Evolutionary conservation across 2,888 invertebrate species (phyloP).

Genomic region (Synanthedon myopaeformis): DNA sequence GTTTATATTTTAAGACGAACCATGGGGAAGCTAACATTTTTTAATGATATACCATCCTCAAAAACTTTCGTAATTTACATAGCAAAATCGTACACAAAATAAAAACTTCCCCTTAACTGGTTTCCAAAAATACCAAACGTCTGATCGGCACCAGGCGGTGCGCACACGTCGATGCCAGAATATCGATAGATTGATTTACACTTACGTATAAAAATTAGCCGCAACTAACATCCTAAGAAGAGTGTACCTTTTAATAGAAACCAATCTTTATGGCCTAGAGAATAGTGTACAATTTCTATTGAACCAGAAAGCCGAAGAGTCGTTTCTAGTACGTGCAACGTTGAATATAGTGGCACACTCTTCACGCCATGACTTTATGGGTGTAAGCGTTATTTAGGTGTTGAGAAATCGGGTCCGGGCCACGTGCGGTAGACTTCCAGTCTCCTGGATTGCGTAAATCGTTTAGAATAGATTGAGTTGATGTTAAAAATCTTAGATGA

Average conservation of each 20-base stretch:
- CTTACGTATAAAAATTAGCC: conserved; percentile 18
- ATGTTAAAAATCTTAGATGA: too few species aligned
- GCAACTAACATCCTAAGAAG: conserved; percentile 6
- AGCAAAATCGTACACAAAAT: conserved; percentile 2
- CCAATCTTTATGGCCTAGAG: background rate
- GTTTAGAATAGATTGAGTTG: background rate
- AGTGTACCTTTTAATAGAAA: background rate
- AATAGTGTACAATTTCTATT: background rate
- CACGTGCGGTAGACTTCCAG: conserved; percentile 21
- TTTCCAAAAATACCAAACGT: conserved; percentile 39
- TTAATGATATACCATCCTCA: too few species aligned
- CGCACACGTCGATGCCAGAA: conserved; percentile 41
- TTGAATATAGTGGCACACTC: conserved; percentile 5
- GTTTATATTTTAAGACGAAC: too few species aligned
- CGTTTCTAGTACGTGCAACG: background rate
- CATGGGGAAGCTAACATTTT: too few species aligned
- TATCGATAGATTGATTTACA: conserved; percentile 63
- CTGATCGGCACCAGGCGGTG: conserved; percentile 51
- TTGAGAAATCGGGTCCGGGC: conserved; percentile 15
- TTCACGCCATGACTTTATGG: conserved; percentile 20
- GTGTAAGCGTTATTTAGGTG: conserved; percentile 21
- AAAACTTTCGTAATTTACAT: too few species aligned
- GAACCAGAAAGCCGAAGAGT: background rate
- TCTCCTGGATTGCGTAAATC: conserved; percentile 21
- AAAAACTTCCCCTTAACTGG: conserved; percentile 32